These are phyloP conservation scores for Leucoraja ocellata DNA, from an alignment of 2,797 vertebrate species.

Conservation along the genomic window DNA sequence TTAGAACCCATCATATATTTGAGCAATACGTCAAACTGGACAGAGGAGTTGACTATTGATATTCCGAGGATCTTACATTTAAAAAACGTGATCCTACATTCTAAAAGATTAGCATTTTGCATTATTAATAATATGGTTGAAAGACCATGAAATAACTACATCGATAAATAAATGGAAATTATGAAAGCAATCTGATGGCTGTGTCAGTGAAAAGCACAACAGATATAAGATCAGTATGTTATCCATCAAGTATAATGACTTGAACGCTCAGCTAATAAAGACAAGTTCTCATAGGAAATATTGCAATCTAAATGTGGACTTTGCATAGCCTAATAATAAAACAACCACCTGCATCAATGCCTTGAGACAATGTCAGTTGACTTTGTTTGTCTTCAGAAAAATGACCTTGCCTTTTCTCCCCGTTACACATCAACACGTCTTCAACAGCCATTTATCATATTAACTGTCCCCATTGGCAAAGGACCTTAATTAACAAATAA, in stretches of 20 bases:
- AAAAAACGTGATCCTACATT: neutral
- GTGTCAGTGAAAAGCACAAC: neutral
- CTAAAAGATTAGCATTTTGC: conserved; percentile 36
- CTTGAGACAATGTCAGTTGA: neutral
- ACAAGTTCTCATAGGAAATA: neutral
- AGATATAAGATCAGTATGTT: neutral
- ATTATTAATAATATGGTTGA: conserved; percentile 43
- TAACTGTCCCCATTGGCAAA: conserved; percentile 1
- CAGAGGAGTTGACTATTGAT: neutral
- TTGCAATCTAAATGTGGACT: too few relatives aligned
- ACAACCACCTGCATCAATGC: neutral
- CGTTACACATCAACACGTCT: conserved; percentile 18
- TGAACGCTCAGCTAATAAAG: neutral
- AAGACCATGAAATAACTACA: conserved; percentile 41
- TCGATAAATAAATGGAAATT: conserved; percentile 41
- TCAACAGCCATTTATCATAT: conserved; percentile 21
- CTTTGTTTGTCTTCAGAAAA: neutral
- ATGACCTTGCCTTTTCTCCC: neutral
- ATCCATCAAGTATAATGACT: neutral
- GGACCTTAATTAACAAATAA: neutral
- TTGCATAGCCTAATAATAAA: neutral
- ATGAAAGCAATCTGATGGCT: conserved; percentile 36
- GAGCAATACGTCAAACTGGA: neutral
- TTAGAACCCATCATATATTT: neutral
- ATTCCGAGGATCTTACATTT: neutral